Conservation (phyloP, 1,140 invertebrate species). For the Panulirus ornatus region DNA sequence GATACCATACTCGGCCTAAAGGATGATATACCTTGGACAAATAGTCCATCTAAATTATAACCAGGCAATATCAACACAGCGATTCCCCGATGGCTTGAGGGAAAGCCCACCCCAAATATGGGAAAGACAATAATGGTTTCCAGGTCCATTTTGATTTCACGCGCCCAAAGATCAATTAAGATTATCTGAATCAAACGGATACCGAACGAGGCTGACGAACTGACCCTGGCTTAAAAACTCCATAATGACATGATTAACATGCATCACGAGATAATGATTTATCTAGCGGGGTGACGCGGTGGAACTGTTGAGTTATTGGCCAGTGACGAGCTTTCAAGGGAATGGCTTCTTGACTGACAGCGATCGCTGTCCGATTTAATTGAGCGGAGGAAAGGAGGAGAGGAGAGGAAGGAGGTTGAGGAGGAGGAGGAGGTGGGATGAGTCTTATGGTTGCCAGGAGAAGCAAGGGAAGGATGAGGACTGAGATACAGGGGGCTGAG, state of each 20-base stretch:
- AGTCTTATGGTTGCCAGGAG: background rate
- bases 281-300: constrained; percentile 4
- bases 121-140: constrained; percentile 45
- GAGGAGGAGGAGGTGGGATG: background rate
- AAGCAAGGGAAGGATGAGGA: background rate
- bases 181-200: constrained; percentile 53
- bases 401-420: background rate
- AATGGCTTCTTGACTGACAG: constrained; percentile 22
- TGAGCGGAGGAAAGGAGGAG: background rate
- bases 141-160: constrained; percentile 48
- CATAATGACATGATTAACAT: constrained; percentile 64
- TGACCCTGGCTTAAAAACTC: background rate
- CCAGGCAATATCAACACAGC: too few relatives aligned
- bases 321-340: background rate
- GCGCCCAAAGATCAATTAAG: constrained; percentile 55
- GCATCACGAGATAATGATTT: constrained; percentile 49
- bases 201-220: constrained; percentile 24
- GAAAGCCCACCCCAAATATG: constrained; percentile 10
- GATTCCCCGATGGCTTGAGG: constrained; percentile 28
- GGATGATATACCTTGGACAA: too few relatives aligned
- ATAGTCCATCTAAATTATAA: too few relatives aligned
- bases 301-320: constrained; percentile 5
- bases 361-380: constrained; percentile 13
- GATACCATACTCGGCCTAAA: too few relatives aligned
- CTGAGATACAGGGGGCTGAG: too few relatives aligned